A percentile compares a stretch with the other conserved stretches of the same genome.
phyloP scores from a whole-genome alignment of 2,113 vertebrate genomes.

The Pomatostomus ruficeps region DNA sequence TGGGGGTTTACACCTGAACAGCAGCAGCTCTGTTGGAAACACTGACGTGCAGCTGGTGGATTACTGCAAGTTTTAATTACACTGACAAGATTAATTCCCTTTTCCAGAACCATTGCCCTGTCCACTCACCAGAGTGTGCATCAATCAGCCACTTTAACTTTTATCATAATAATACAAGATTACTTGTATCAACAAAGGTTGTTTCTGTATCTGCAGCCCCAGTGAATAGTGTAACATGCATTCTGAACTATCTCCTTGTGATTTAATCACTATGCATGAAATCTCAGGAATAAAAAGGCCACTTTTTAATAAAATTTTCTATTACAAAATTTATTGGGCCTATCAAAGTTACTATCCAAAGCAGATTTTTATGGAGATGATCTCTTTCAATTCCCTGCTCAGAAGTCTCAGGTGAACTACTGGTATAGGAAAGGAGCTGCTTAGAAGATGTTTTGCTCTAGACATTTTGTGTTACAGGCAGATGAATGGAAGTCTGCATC shows the following conservation, averaged over 20 bases:
- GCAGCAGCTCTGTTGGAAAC: background rate
- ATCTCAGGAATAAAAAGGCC: background rate
- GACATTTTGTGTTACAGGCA: conserved; percentile 43
- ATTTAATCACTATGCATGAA: background rate
- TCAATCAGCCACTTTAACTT: background rate
- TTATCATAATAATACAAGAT: background rate
- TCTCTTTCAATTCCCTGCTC: conserved; percentile 33
- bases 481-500: conserved; percentile 56
- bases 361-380: conserved; percentile 41
- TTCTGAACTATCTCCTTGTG: background rate
- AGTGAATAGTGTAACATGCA: background rate
- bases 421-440: background rate
- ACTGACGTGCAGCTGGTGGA: background rate
- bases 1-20: background rate
- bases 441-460: conserved; percentile 60
- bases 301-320: background rate
- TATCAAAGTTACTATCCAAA: conserved; percentile 26
- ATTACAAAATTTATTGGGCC: conserved; percentile 17
- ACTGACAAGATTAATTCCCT: background rate
- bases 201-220: background rate
- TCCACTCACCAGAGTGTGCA: background rate
- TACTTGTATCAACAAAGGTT: background rate
- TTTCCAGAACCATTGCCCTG: background rate
- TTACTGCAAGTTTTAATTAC: background rate
- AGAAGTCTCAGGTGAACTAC: conserved; percentile 42